phyloP scores from a whole-genome alignment of 2,797 vertebrate genomes.

The Microchirus variegatus region DNA sequence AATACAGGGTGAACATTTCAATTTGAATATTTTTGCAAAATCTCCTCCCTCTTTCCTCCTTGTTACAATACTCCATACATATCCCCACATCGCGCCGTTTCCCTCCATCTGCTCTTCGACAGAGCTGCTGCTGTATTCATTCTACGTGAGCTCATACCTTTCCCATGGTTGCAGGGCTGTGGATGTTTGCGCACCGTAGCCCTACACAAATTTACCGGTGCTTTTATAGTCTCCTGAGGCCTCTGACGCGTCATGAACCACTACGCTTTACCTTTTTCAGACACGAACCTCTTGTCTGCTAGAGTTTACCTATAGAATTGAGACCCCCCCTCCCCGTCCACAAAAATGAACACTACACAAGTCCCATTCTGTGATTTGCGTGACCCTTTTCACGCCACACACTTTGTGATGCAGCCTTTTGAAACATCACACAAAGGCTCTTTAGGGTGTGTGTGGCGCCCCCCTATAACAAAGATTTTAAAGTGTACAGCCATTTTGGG shows the following conservation, averaged over 20 bases:
- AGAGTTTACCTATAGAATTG: constrained; percentile 84
- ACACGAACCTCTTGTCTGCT: constrained; percentile 69
- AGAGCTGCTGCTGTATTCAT: constrained; percentile 8
- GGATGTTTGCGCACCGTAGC: constrained; percentile 59
- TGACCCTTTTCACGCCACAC: constrained; percentile 69
- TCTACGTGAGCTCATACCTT: constrained; percentile 75
- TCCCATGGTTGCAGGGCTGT: constrained; percentile 78
- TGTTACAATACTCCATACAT: neutral
- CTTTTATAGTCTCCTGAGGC: constrained; percentile 79
- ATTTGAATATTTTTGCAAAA: no score
- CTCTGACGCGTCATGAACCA: constrained; percentile 74
- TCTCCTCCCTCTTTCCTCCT: no score
- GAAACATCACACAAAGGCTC: constrained; percentile 72
- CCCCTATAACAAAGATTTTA: constrained; percentile 63
- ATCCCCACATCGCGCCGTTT: constrained; percentile 21
- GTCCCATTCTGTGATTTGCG: constrained; percentile 68
- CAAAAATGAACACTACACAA: constrained; percentile 52
- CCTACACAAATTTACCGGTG: constrained; percentile 32
- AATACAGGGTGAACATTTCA: no score
- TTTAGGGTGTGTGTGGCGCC: constrained; percentile 55
- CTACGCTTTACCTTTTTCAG: constrained; percentile 77
- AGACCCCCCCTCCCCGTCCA: constrained; percentile 3
- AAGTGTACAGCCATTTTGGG: constrained; percentile 46
- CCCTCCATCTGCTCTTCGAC: neutral
- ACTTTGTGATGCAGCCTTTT: constrained; percentile 76